Evolutionary conservation across 2,113 vertebrate genomes (phyloP), one percentile per base, ranked within the genome.

Genomic region (Setophaga coronata): DNA sequence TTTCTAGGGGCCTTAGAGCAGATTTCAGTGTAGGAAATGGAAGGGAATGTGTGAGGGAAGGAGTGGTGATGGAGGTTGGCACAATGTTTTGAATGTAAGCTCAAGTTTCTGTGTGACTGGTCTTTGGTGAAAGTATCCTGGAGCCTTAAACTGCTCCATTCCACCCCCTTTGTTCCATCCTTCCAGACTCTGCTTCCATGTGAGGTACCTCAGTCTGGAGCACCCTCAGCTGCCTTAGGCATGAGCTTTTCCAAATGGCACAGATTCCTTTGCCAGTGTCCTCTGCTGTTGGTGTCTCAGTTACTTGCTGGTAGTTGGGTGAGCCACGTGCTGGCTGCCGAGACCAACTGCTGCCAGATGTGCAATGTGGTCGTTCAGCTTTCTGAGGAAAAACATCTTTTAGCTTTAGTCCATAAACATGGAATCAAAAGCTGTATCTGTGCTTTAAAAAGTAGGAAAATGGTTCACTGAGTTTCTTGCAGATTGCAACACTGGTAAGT

Each of bases 21-120:
- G 62, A 77, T 53, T 70, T 83, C 43, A 50, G n/a, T 42, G 58
- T 24, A 54, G 45, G 47, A 66, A 40, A 47, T 15, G 24, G 33
- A 25, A 61, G 40, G 17, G 36, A 72, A 66, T 31, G 13, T 3
- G 10, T 8, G 5, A 47, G 81, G 67, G n/a, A 64, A 56, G 9
- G 6, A n/a, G 40, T 25, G 57, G 13, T 33, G n/a, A 7, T 48
- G 57, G 58, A 65, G 36, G 36, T 31, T 58, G 65, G 33, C 40
- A 43, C 25, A 42, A 16, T 1, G 0, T 56, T 17, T 17, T 29
- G 13, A 45, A n/a, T 21, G 2, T 9, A 45, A 64, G 15, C 18
- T 67, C 36, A 40, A 9, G 43, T 13, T 64, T 72, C 38, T n/a
- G 36, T 29, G 4, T 53, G 40, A 43, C 20, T 42, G 9, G 14